A percentile compares a stretch with the other conserved stretches of the same genome.
phyloP scores from a whole-genome alignment of 2,113 vertebrate genomes.

The Syngnathus floridae region DNA sequence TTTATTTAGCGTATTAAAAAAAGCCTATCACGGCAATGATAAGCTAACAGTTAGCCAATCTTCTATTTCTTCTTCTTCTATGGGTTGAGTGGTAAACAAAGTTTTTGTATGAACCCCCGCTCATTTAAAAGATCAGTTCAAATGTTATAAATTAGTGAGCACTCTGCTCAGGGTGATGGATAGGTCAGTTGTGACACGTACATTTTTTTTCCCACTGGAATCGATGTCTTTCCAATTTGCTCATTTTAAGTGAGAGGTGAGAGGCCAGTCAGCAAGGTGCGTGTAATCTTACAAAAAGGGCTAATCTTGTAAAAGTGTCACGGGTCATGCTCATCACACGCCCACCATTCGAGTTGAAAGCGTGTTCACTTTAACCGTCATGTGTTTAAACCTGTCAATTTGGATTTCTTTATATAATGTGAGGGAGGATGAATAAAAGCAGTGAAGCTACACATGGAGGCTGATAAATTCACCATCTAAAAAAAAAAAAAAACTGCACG shows the following conservation, averaged over 20 bases:
- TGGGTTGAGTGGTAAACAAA: too few species aligned
- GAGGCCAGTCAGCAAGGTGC: not conserved
- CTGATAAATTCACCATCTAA: not conserved
- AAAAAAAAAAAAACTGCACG: not conserved
- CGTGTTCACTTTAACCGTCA: not conserved
- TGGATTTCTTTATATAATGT: not conserved
- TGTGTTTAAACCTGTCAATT: not conserved
- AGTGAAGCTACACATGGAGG: not conserved
- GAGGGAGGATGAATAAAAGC: not conserved
- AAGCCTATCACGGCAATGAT: too few species aligned
- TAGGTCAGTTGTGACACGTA: not conserved
- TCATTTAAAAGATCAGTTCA: not conserved
- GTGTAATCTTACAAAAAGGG: not conserved
- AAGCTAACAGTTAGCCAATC: too few species aligned
- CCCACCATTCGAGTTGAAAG: not conserved
- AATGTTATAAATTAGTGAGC: not conserved
- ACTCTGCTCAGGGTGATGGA: not conserved
- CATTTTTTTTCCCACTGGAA: not conserved
- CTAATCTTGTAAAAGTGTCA: conserved; percentile 2
- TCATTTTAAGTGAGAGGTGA: conserved; percentile 6
- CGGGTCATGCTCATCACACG: not conserved
- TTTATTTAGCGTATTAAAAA: too few species aligned
- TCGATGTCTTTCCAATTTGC: not conserved
- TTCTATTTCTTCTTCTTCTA: too few species aligned
- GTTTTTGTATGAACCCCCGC: too few species aligned